These are phyloP conservation scores for roundworm (Caenorhabditis elegans) DNA, from an alignment of 1,140 invertebrate genomes.

Conservation along the genomic window WBcel235 BX284602.5:5187501-5188000, in stretches of 20 bases:
- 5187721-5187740: too few relatives aligned
- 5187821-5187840: too few relatives aligned
- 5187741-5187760: too few relatives aligned
- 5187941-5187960: not conserved
- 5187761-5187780: too few relatives aligned
- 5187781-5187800: too few relatives aligned
- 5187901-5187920: not conserved
- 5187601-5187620: not conserved
- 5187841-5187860: too few relatives aligned
- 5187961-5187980: not conserved
- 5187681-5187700: not conserved
- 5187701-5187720: too few relatives aligned
- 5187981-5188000: not conserved
- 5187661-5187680: slow-evolving; percentile 3
- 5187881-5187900: not conserved
- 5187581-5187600: not conserved
- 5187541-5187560: slow-evolving; percentile 18
- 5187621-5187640: slow-evolving; percentile 15
- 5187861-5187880: too few relatives aligned
- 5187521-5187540: not conserved
- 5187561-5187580: not conserved
- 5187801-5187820: too few relatives aligned
- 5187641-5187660: not conserved
- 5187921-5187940: not conserved
- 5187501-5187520: slow-evolving; percentile 10